phyloP scores from a whole-genome alignment of 2,113 vertebrate genomes.

The Carassius carassius region DNA sequence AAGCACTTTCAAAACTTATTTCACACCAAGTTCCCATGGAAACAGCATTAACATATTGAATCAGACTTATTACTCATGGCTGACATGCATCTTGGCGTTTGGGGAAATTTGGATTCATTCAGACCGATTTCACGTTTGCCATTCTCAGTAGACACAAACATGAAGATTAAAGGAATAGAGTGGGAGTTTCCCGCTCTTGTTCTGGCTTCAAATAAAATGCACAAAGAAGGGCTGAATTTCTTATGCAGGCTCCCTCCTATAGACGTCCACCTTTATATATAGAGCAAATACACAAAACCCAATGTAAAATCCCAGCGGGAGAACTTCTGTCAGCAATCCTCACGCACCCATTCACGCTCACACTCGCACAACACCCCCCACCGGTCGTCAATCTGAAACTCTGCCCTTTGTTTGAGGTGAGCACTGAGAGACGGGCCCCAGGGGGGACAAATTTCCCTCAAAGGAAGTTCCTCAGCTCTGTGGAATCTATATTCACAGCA shows the following conservation, averaged over 20 bases:
- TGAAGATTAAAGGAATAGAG: constrained; percentile 72
- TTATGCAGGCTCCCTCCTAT: constrained; percentile 68
- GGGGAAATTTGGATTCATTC: constrained; percentile 22
- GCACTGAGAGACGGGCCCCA: constrained; percentile 46
- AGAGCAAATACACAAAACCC: constrained; percentile 60
- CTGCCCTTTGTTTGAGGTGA: constrained; percentile 41
- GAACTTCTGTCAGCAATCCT: constrained; percentile 75
- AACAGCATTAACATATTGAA: constrained; percentile 7
- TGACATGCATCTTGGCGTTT: neutral
- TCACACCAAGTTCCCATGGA: neutral
- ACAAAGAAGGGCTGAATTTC: constrained; percentile 71
- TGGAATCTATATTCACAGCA: constrained; percentile 44
- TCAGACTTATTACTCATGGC: constrained; percentile 6
- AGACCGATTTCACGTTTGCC: neutral
- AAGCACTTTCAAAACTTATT: neutral
- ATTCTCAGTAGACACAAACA: constrained; percentile 21
- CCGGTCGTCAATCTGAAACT: constrained; percentile 64
- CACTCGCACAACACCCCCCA: constrained; percentile 58
- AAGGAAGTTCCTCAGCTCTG: constrained; percentile 19
- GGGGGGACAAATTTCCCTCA: constrained; percentile 51
- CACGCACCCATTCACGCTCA: constrained; percentile 66
- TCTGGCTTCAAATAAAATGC: constrained; percentile 71
- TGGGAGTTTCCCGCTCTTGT: constrained; percentile 71
- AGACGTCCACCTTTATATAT: constrained; percentile 34
- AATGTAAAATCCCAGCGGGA: constrained; percentile 72